Percentiles rank a stretch among this genome's conserved stretches.
Evolutionary conservation across 2,113 vertebrate species (phyloP).

Genomic region (Pseudorectes ferrugineus): DNA sequence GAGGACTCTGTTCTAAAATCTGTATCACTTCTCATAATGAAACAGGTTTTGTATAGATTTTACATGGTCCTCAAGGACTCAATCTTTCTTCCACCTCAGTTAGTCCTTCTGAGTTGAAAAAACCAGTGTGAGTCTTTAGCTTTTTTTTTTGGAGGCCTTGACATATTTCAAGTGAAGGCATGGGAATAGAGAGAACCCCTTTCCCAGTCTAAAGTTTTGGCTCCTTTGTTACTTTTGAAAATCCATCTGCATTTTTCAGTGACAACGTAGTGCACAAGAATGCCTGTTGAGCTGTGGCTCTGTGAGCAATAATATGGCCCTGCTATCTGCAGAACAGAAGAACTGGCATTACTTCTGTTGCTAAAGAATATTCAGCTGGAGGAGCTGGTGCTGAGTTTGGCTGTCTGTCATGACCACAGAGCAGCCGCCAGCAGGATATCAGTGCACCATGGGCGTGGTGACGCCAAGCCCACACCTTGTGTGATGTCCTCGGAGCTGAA

Average conservation of each 20-base stretch:
- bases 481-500: background rate
- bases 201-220: background rate
- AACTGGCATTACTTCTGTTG: background rate
- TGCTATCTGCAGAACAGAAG: background rate
- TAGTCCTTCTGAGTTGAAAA: background rate
- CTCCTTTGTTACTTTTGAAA: background rate
- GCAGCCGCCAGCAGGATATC: background rate
- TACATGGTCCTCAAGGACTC: background rate
- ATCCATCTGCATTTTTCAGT: background rate
- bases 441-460: too few species aligned
- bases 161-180: background rate
- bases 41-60: background rate
- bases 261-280: accelerated
- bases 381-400: background rate
- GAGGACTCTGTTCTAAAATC: background rate
- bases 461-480: background rate
- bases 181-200: background rate
- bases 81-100: background rate
- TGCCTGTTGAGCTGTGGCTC: background rate
- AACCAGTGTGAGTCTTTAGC: background rate
- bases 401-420: accelerated
- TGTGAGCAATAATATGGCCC: background rate
- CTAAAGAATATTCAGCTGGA: background rate
- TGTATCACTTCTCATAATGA: background rate
- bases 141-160: background rate